phyloP scores from a whole-genome alignment of 2,113 vertebrate genomes.

The Amia ocellicauda region DNA sequence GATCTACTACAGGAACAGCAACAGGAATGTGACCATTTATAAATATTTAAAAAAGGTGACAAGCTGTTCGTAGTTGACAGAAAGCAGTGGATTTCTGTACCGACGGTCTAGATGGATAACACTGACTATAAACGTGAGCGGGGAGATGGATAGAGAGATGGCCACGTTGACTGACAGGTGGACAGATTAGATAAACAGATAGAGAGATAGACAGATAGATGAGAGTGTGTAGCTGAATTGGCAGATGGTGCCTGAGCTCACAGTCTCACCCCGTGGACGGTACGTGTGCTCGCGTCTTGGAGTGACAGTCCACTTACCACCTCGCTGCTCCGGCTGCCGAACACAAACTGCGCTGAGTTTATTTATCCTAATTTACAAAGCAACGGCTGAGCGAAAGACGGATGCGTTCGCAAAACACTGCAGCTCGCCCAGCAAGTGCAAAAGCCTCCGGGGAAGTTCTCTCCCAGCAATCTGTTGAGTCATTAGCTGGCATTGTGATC shows the following conservation, averaged over 20 bases:
- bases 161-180: no score
- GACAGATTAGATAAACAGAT: no score
- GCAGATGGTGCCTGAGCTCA: neutral
- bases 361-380: conserved; percentile 8
- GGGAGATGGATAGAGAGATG: no score
- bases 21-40: no score
- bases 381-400: conserved; percentile 11
- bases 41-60: no score
- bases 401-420: conserved; percentile 24
- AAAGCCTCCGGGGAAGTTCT: conserved; percentile 2
- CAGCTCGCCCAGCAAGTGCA: conserved; percentile 4
- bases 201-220: no score
- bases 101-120: no score
- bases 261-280: neutral
- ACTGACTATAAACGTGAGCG: no score
- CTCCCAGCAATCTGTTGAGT: conserved; percentile 3
- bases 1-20: no score
- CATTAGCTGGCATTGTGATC: neutral
- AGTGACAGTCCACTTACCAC: neutral
- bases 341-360: conserved; percentile 1
- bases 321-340: neutral
- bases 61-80: no score
- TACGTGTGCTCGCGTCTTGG: neutral
- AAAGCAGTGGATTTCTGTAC: no score
- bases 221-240: no score